These are phyloP conservation scores for Aspidapion aeneum DNA, from an alignment of 2,888 invertebrate species.

Conservation along the genomic window DNA sequence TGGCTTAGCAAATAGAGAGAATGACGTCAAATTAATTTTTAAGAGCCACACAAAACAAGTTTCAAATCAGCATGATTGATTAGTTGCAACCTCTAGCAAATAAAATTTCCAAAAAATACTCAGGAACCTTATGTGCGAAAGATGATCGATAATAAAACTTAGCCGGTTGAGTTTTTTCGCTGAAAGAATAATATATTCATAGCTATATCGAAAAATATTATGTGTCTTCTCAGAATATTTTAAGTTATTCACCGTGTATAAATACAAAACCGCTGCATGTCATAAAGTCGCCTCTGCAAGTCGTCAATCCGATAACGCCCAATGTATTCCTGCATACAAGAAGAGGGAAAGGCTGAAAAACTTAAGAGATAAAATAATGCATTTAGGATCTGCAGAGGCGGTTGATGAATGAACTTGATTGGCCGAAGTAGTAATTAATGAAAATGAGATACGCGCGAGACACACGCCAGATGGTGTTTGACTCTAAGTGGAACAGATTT, in stretches of 20 bases:
- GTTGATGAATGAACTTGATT: constrained; percentile 10
- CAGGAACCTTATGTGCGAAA: too few species aligned
- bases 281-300: not conserved
- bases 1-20: too few species aligned
- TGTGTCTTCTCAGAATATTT: too few species aligned
- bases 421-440: not conserved
- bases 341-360: not conserved
- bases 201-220: too few species aligned
- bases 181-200: too few species aligned
- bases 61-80: too few species aligned
- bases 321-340: not conserved
- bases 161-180: too few species aligned
- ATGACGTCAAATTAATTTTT: too few species aligned
- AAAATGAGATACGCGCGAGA: not conserved
- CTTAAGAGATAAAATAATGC: constrained; percentile 19
- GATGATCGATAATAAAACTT: too few species aligned
- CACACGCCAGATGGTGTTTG: not conserved
- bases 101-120: too few species aligned
- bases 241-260: not conserved
- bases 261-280: not conserved
- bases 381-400: constrained; percentile 22
- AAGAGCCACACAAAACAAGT: too few species aligned
- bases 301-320: not conserved
- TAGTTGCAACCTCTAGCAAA: too few species aligned
- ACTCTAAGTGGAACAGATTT: not conserved